Base-by-base conservation (phyloP, 2,113 vertebrate genomes). In the Gasterosteus aculeatus region DNA sequence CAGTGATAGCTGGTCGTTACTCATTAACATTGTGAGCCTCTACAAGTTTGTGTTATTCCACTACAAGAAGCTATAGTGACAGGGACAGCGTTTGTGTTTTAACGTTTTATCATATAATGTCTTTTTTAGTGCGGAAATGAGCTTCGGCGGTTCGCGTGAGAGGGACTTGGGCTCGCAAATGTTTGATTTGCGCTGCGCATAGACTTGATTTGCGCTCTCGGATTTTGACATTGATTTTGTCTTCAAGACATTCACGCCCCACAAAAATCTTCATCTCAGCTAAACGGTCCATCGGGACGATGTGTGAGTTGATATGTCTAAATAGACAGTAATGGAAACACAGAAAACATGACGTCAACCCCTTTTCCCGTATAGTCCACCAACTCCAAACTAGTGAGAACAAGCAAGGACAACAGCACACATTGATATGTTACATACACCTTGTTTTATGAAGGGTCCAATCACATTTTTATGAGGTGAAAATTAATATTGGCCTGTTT, bases 1-100 rank as follows among this genome's bases (percentile, higher is more conserved):
- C 57, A 69, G 35, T 63, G 68, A 65, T 62, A 35, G 46, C 42
- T 19, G 53, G 26, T 58, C 10, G 74, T 82, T 83, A 85, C 72
- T 84, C 57, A 87, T 79, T 83, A 88, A 82, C 76, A 31, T 60
- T 14, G 26, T 62, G 70, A 78, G 46, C 53, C 72, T 11, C 64
- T 10, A 29, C 33, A 54, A n/a, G n/a, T 14, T 80, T 82, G 53
- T 44, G 56, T 75, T 68, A 1, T 39, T 77, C 12, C n/a, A 15
- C 63, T 8, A 1, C 15, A 2, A 64, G 44, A 19, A 51, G 14
- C 31, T 41, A 1, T 44, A 26, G 22, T 68, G 31, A 18, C 42
- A 39, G 22, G 33, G 39, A 38, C 35, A 38, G 35, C 35, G 6
- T 38, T 38, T 38, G 35, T 38, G 35, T 38, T 38, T 38, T 7